Percentiles rank a stretch among this genome's conserved stretches.
Evolutionary conservation across 2,888 invertebrate genomes (phyloP).

Genomic region (Azorinus chamasolen): DNA sequence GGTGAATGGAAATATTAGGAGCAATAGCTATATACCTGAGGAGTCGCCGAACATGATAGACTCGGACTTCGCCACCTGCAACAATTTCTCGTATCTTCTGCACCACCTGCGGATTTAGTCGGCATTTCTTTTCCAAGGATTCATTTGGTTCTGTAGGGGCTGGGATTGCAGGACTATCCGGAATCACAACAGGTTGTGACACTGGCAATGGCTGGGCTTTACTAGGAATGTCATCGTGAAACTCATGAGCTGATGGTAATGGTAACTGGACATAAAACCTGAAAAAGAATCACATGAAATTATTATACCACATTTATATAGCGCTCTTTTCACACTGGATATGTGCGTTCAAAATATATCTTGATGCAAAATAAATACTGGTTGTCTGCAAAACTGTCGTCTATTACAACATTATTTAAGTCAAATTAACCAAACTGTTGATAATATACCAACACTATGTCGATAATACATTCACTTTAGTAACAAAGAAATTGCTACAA

Average conservation of each 20-base stretch:
- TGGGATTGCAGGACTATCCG: background rate
- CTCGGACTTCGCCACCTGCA: conserved; percentile 81
- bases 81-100: conserved; percentile 84
- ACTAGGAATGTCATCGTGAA: conserved; percentile 75
- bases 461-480: too few species aligned
- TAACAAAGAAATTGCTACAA: too few species aligned
- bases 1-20: too few species aligned
- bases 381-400: too few species aligned
- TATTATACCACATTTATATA: too few species aligned
- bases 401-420: too few species aligned
- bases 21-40: too few species aligned
- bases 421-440: too few species aligned
- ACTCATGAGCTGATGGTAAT: conserved; percentile 85
- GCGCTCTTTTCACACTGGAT: too few species aligned
- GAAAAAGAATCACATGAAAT: conserved; percentile 6
- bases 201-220: background rate
- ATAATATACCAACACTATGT: too few species aligned
- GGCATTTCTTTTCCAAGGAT: conserved; percentile 8
- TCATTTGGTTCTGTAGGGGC: conserved; percentile 18
- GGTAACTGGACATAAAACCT: conserved; percentile 86
- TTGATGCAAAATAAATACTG: too few species aligned
- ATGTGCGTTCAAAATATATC: too few species aligned
- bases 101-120: conserved; percentile 82
- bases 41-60: conserved; percentile 83
- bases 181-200: conserved; percentile 1